Base-by-base conservation (phyloP, 2,797 vertebrate genomes). In the Ataeniobius toweri region DNA sequence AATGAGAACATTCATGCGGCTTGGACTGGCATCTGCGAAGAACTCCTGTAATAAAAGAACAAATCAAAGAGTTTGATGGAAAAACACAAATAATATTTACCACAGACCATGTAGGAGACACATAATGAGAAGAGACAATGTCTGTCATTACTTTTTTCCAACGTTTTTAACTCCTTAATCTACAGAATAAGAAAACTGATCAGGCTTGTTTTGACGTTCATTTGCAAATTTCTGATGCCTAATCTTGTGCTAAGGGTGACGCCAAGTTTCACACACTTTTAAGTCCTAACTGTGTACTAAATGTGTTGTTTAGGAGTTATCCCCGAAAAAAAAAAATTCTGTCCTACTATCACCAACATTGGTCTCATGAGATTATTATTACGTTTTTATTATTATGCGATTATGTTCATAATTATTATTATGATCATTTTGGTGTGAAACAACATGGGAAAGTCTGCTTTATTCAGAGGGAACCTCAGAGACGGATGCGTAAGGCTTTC, bases 1-100 rank as follows among this genome's bases (percentile, higher is more conserved):
- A 79, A 99, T 92, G 24, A 98, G 90, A 80, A 16, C 69, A 44
- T 94, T 96, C 90, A 97, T 91, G 0, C 94, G 93, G 83, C 87
- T 94, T 74, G 94, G 93, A 86, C 81, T 88, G 67, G 95, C 93
- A 31, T 97, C 96, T 18, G 93, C 80, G 72, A 95, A 91, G 53
- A 95, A 94, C 82, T 97, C 97, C 98, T 99, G 85, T 16, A 36
- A 79, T 16, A 26, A 63, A 26, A 73, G 10, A 75, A 77, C 9
- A 82, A 36, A 36, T 39, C 80, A 56, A 68, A 63, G 6, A 18
- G 20, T 46, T 31, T 14, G 12, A n/a, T 16, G 2, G 36, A 41
- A 55, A 46, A 46, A 68, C 39, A n/a, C 4, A 36, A 63, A 18
- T 61, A 14, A 63, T 6, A 55, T 1, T 0, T 18, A 68, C 0